Base-by-base conservation (phyloP, 2,888 invertebrate genomes). In the Odontocolon sp. region DNA sequence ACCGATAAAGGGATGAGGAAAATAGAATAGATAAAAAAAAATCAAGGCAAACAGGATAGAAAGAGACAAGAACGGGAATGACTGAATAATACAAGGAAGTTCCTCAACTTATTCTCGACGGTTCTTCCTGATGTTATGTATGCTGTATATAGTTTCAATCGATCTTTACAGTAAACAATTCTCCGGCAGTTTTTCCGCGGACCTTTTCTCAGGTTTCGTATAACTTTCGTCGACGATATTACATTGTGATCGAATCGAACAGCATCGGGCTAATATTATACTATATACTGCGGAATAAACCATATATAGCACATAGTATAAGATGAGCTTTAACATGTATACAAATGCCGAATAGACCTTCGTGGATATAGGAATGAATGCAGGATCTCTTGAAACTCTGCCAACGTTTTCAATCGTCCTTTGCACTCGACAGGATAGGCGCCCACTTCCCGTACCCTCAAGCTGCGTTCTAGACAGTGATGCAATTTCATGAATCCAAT, bases 381-480 rank as follows among this genome's bases (percentile, higher is more conserved):
- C 36, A 21, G 3, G 11, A 16, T 71, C 28, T 81, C 77, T 87
- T 88, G 88, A 87, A 86, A 78, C 81, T 76, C 64, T 82, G 88
- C 88, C 89, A 88, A 84, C 84, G 75, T 85, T 88, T 87, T 87
- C 86, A 86, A 87, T 87, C 86, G 86, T 79, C 83, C 82, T 84
- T 86, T 85, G 14, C 59, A 28, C n/a, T 61, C 59, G 45, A 63
- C 61, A 54, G 40, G 52, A 23, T 9, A 31, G 23, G 36, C 47
- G 18, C 26, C 11, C 31, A 57, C 52, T 56, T 73, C 56, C 64
- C 57, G 71, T 67, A 16, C 28, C 68, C 40, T 57, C 52, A 47
- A 52, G 14, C 45, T 42, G 70, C 74, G 68, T 77, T 54, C 69
- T 71, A 81, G 83, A 83, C 84, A 83, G 81, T 83, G 82, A 84